A percentile compares a stretch with the other conserved stretches of the same genome.
phyloP scores from a whole-genome alignment of 2,797 vertebrate species.

The Pseudochirops cupreus region DNA sequence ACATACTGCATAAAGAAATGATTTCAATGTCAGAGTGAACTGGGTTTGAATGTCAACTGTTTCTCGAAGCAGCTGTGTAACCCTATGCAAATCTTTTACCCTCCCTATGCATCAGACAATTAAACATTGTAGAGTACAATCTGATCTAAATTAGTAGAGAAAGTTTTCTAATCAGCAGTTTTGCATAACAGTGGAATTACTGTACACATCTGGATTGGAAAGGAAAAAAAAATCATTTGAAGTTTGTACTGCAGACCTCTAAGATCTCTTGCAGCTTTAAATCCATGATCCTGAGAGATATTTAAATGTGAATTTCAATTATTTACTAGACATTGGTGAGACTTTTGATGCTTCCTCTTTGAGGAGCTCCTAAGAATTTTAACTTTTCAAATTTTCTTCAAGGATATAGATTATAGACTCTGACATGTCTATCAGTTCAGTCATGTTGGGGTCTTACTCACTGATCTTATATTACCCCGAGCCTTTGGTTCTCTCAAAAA shows the following conservation, averaged over 20 bases:
- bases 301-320: background rate
- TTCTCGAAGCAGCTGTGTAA: background rate
- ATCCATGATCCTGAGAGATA: background rate
- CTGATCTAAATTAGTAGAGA: background rate
- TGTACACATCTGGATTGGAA: background rate
- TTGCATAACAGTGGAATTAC: background rate
- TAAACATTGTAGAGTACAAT: background rate
- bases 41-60: background rate
- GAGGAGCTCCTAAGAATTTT: background rate
- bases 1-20: background rate
- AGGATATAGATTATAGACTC: background rate
- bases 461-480: constrained; percentile 21
- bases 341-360: background rate
- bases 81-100: background rate
- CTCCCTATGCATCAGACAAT: background rate
- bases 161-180: background rate
- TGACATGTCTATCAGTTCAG: background rate
- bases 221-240: background rate
- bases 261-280: background rate
- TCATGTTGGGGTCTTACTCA: background rate
- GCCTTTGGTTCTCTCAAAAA: constrained; percentile 52
- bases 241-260: background rate
- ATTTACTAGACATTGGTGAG: background rate
- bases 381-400: constrained; percentile 16
- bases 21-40: background rate